A percentile compares a stretch with the other conserved stretches of the same genome.
Evolutionary conservation across 2,888 invertebrate species (phyloP).

Genomic region (Pristionchus fissidentatus): DNA sequence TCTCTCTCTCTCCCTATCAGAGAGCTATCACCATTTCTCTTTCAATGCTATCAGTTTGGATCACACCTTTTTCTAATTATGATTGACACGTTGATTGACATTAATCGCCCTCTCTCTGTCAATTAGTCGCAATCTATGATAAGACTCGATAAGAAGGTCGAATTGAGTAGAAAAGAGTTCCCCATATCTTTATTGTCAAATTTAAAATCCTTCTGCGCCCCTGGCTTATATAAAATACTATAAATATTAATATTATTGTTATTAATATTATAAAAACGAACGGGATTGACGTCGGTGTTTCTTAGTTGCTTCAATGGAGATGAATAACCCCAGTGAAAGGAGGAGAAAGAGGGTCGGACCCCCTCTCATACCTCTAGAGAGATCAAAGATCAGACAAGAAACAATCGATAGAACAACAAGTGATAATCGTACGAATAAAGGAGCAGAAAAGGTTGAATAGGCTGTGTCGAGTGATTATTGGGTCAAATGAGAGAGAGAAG

Average conservation of each 20-base stretch:
- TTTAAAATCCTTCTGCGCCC: not conserved
- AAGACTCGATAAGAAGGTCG: not conserved
- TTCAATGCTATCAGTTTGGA: slow-evolving; percentile 9
- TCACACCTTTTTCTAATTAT: slow-evolving; percentile 39
- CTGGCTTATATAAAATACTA: not conserved
- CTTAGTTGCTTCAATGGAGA: slow-evolving; percentile 9
- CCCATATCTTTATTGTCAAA: not conserved
- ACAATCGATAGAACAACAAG: not conserved
- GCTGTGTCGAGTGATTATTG: slow-evolving; percentile 43
- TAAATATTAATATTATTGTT: not conserved
- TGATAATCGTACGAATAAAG: slow-evolving; percentile 2
- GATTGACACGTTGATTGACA: not conserved
- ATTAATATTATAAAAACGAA: not conserved
- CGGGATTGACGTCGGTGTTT: slow-evolving; percentile 44
- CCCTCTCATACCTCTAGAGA: slow-evolving; percentile 33
- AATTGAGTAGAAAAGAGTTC: not conserved
- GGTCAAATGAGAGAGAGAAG: slow-evolving; percentile 44
- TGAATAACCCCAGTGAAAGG: not conserved
- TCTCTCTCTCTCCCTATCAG: slow-evolving; percentile 22
- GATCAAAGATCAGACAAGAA: slow-evolving; percentile 20
- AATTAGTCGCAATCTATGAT: not conserved
- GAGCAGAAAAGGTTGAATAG: not conserved
- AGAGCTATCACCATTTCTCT: slow-evolving; percentile 12
- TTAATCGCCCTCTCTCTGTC: slow-evolving; percentile 16
- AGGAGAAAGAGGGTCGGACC: slow-evolving; percentile 14